Percentiles rank a stretch among this genome's conserved stretches.
Conservation (phyloP, 1,140 invertebrate species). For the Ylistrum balloti region DNA sequence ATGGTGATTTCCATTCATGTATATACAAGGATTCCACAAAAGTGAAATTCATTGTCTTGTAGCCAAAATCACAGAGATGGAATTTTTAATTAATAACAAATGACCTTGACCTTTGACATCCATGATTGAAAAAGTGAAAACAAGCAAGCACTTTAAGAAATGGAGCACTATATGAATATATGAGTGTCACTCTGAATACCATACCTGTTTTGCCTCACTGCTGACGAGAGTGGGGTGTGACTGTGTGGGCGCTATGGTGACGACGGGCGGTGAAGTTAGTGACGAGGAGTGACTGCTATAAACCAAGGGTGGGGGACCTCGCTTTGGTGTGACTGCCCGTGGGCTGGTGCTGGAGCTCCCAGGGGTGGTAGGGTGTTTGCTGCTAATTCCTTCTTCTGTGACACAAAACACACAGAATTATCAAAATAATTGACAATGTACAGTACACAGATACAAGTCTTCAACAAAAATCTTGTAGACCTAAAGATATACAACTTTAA, state of each 20-base stretch:
- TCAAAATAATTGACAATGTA: no score
- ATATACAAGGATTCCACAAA: no score
- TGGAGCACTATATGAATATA: no score
- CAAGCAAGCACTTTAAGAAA: no score
- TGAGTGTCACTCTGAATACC: not conserved
- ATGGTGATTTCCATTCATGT: no score
- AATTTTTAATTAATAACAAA: no score
- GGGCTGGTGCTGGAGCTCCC: conserved; percentile 72
- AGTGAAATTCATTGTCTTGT: no score
- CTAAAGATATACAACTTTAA: no score
- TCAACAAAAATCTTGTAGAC: not conserved
- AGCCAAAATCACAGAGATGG: no score
- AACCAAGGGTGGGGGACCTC: conserved; percentile 75
- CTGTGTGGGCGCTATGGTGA: conserved; percentile 83
- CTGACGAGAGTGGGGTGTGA: conserved; percentile 67
- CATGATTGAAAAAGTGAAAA: no score
- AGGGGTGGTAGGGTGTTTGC: conserved; percentile 57
- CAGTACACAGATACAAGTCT: not conserved
- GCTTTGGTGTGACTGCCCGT: conserved; percentile 75
- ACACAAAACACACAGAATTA: not conserved
- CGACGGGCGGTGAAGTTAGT: conserved; percentile 81
- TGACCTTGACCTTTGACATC: no score
- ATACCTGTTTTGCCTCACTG: conserved; percentile 71
- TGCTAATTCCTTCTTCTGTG: conserved; percentile 69
- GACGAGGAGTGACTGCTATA: conserved; percentile 70